phyloP scores from a whole-genome alignment of 2,113 vertebrate species.

The Gopherus evgoodei region DNA sequence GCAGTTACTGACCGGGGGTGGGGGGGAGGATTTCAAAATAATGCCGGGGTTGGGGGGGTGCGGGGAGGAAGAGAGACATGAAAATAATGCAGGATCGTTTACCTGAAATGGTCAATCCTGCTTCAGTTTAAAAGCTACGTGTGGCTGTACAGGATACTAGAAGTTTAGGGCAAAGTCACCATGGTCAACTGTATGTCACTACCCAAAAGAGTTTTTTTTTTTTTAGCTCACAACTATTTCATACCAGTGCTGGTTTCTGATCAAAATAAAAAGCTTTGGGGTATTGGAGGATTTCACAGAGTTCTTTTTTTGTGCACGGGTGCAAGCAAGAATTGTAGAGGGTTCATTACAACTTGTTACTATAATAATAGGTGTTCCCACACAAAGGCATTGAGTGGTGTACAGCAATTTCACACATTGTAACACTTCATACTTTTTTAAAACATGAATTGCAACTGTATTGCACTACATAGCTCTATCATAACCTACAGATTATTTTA shows the following conservation, averaged over 20 bases:
- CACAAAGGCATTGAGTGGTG: not conserved
- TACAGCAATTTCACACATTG: not conserved
- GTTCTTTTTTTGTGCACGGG: not conserved
- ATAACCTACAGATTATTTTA: not conserved
- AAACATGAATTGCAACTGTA: not conserved
- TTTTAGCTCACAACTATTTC: not conserved
- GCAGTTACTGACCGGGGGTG: not conserved
- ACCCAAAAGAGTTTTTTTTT: not conserved
- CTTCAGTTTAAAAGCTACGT: not conserved
- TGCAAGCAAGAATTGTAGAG: not conserved
- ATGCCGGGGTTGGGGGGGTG: not conserved
- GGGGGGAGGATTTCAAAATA: not conserved
- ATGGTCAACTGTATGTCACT: not conserved
- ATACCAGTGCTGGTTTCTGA: not conserved
- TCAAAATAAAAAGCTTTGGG: not conserved
- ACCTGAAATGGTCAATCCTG: not conserved
- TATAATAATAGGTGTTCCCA: not conserved
- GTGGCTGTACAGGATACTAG: not conserved
- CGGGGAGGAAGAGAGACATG: fast-evolving
- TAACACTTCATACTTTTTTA: not conserved
- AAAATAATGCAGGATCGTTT: not conserved
- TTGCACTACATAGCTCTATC: not conserved
- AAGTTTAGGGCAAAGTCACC: not conserved
- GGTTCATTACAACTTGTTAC: not conserved
- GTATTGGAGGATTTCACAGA: not conserved